Percentiles rank a stretch among this genome's conserved stretches.
Evolutionary conservation across 2,888 invertebrate genomes (phyloP).

Genomic region (Rhagium mordax): DNA sequence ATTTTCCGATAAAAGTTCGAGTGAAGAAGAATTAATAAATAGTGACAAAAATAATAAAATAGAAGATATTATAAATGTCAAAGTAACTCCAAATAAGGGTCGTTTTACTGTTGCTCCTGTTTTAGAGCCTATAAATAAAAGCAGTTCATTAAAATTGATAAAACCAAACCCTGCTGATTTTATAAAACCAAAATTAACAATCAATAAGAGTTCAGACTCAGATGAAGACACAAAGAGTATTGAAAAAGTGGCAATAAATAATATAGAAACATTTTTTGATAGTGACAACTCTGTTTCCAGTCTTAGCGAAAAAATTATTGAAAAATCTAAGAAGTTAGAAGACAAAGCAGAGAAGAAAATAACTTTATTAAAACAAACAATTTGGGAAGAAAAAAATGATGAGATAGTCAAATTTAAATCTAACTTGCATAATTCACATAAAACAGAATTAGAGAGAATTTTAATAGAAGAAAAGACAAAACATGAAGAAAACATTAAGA

Average conservation of each 20-base stretch:
- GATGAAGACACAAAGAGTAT: conserved; percentile 72
- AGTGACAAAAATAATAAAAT: conserved; percentile 54
- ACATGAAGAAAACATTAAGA: conserved; percentile 64
- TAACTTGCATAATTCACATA: conserved; percentile 66
- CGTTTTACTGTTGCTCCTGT: conserved; percentile 64
- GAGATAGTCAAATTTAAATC: conserved; percentile 67
- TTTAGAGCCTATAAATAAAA: conserved; percentile 48
- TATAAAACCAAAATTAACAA: conserved; percentile 74
- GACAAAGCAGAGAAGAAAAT: conserved; percentile 71
- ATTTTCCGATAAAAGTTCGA: conserved; percentile 65
- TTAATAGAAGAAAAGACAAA: conserved; percentile 65
- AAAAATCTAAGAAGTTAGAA: conserved; percentile 54
- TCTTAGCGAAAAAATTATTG: conserved; percentile 52
- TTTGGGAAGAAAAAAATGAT: conserved; percentile 70
- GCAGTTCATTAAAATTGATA: conserved; percentile 68
- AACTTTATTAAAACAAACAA: conserved; percentile 73
- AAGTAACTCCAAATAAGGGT: conserved; percentile 57
- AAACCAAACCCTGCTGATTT: conserved; percentile 76
- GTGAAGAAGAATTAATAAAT: conserved; percentile 59
- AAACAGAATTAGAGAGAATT: conserved; percentile 73
- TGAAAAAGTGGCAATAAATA: conserved; percentile 58
- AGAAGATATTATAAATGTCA: conserved; percentile 61
- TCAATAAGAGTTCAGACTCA: conserved; percentile 69
- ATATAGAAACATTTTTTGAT: conserved; percentile 51
- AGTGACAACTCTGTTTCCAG: conserved; percentile 52